Evolutionary conservation across 2,888 invertebrate species (phyloP), one percentile per base, ranked within the genome.

Genomic region (Lasioglossum vierecki): DNA sequence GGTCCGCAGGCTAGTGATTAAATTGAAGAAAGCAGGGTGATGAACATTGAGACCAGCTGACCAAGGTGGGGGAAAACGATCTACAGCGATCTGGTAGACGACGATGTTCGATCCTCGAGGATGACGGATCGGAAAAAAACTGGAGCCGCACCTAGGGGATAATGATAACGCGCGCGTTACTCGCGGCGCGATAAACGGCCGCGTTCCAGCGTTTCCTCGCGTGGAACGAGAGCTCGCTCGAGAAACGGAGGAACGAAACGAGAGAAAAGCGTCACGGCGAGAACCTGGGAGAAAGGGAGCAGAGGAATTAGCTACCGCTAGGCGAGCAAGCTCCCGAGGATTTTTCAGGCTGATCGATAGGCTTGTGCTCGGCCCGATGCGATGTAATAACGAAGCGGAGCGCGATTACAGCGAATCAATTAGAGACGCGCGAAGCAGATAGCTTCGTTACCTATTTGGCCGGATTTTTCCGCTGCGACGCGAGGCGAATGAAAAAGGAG

Each of bases 381-480:
- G 60, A 74, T 46, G 77, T 78, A 79, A 83, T 80, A 84, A 84
- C 60, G 30, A 15, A n/a, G 66, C 66, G 66, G 60, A 68, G 76
- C 68, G 30, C 71, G 77, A 75, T 81, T 68, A 79, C 63, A 26
- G 46, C 85, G 83, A 79, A 87, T 84, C 85, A 89, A 89, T 88
- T 88, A 89, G 76, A 70, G 73, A 11, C 88, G 82, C 82, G 73
- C 83, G 26, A 60, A 76, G 83, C 76, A 76, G 82, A 88, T 84
- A 85, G 83, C 30, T 46, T 74, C 49, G 86, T 83, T 83, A 73
- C 30, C 35, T 46, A 63, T 41, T 35, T 6, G 26, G 53, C 68
- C 39, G 3, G 74, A 60, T 30, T 82, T 86, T 89, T 75, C 83
- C 49, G 57, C 70, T 49, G 0, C 80, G 78, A 83, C 71, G 74